Percentiles rank a stretch among this genome's conserved stretches.
Conservation (phyloP, 23 tunicate species). For the Phallusia fumigata region DNA sequence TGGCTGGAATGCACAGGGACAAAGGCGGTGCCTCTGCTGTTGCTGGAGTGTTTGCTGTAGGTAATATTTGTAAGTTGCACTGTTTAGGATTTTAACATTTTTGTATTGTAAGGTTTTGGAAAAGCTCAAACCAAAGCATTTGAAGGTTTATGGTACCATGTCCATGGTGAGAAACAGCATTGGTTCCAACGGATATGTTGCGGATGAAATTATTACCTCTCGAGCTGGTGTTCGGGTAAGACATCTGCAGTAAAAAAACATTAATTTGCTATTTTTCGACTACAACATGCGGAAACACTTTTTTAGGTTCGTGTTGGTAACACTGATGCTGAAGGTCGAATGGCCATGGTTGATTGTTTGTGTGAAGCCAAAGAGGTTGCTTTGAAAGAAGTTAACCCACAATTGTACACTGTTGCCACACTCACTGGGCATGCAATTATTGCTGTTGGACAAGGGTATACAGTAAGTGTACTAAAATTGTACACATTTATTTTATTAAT, state of each 20-base stretch:
- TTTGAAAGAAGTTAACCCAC: constrained; percentile 70
- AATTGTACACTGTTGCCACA: constrained; percentile 95
- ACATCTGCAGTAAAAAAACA: too few relatives aligned
- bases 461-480: constrained; percentile 22
- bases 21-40: constrained; percentile 99
- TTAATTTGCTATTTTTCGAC: background rate
- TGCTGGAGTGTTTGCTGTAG: constrained; percentile 83
- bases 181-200: constrained; percentile 90
- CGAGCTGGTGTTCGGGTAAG: constrained; percentile 88
- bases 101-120: background rate
- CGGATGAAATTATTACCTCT: constrained; percentile 95
- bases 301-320: constrained; percentile 94
- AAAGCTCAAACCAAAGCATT: constrained; percentile 59
- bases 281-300: background rate
- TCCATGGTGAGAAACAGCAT: constrained; percentile 99
- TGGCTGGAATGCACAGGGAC: constrained; percentile 99
- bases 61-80: background rate
- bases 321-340: constrained; percentile 99
- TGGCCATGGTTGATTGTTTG: constrained; percentile 98
- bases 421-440: constrained; percentile 96
- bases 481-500: background rate
- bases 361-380: constrained; percentile 95
- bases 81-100: too few relatives aligned
- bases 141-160: constrained; percentile 90
- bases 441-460: constrained; percentile 92